Base-by-base conservation (phyloP, 2,888 invertebrate species). In the Orthonychiurus folsomi region DNA sequence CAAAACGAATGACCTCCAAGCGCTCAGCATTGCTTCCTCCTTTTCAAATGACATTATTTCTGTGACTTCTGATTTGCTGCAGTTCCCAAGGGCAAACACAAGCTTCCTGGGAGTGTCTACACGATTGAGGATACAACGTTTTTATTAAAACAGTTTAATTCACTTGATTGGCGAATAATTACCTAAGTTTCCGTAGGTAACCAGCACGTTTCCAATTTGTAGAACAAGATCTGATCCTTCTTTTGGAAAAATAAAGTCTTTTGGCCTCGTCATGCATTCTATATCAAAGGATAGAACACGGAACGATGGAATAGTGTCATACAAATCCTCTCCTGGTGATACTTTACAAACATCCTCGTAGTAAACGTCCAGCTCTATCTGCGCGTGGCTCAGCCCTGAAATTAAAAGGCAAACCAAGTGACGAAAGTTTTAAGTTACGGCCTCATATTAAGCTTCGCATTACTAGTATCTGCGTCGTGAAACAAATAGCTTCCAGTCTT, bases 271-370 rank as follows among this genome's bases (percentile, higher is more conserved):
- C 61, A 64, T 55, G 18, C 60, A 61, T 64, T 70, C 70, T n/a
- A 70, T 63, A 53, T 70, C 70, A 56, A 68, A 70, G 2, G 68
- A 68, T 15, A 68, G 50, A 59, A 68, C 59, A 15, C 70, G 48
- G 2, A 70, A n/a, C 1, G 66, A 59, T 20, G 70, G 68, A 37
- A 65, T 58, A 15, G 48, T 48, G n/a, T 48, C n/a, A 15, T 12
- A 48, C 20, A 53, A 27, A 21, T 63, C 57, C 5, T 52, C 23
- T 1, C 15, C 18, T 3, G n/a, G 15, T 18, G 20, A 28, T 15
- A 25, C 27, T n/a, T 62, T 55, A 15, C 37, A 9, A 18, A 64
- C 20, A 3, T 61, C 23, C 27, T 50, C 50, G 54, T 56, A 66
- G 27, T 63, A 60, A 21, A 66, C 63, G 57, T 70, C 70, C 2